Evolutionary conservation across 2,888 invertebrate species (phyloP), one percentile per base, ranked within the genome.

Genomic region (Ectemnius continuus): DNA sequence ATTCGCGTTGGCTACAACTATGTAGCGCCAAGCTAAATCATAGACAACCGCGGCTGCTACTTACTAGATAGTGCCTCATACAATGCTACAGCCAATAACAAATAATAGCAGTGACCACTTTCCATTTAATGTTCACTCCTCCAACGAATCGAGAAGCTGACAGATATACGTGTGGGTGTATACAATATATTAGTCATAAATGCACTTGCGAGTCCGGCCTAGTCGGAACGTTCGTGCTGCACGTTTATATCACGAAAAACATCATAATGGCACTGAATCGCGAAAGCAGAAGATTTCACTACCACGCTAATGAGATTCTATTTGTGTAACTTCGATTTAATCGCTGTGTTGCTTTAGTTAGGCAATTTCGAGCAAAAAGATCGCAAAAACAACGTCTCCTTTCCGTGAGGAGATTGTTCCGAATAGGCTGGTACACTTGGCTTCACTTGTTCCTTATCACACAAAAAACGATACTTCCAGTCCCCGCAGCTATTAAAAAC

Each of bases 1-100:
- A 57, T 79, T 79, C 74, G 80, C 80, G 76, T 76, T 68, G 67
- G 82, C 82, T 84, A 84, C 78, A 75, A 63, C 82, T 84, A 84
- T 80, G 67, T 80, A 84, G 85, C 84, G 74, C 78, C 58, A 86
- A 86, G 87, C 85, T 82, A 84, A 85, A 68, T 75, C 68, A 82
- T 76, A 68, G 36, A 36, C 36, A 76, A 80, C 75, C 75, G 68
- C 77, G 67, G 66, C 74, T 67, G 67, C 76, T 78, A 76, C 74
- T 59, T 57, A 26, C 63, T 73, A 23, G 23, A 23, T 23, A 61
- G 18, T 57, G 68, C 16, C 58, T 73, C 23, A 36, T 58, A 47
- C 61, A 66, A 36, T 48, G 28, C 61, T 81, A 77, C 20, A 67
- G 61, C 48, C 56, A 76, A 73, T 62, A 45, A 68, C 62, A 73